Base-by-base conservation (phyloP, 2,888 invertebrate genomes). In the Prenolepis imparis region DNA sequence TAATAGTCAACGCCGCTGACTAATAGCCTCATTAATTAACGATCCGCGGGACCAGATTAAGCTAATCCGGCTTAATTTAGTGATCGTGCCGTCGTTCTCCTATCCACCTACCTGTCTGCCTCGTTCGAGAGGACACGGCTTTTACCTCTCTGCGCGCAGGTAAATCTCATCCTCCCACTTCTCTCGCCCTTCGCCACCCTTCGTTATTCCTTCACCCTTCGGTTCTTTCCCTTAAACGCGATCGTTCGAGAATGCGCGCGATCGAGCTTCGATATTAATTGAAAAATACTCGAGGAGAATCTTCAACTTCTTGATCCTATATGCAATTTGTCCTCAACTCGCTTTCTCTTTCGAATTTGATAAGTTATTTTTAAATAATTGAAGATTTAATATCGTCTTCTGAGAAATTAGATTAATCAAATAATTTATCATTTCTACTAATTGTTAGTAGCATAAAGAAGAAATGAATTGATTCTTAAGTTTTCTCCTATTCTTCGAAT, bases 11-110 rank as follows among this genome's bases (percentile, higher is more conserved):
- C 90, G 91, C 87, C 88, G 89, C 90, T 91, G 90, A 92, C 93
- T 93, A 93, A 93, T 92, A 93, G 93, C 89, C 91, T 90, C 93
- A 91, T 93, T 92, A 93, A 93, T 93, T 93, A 92, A 92, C 92
- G 91, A 92, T 93, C 92, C 89, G 90, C 91, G 87, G 89, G 87
- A 83, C 86, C 92, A 90, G 93, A 92, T 93, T 92, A 92, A 91
- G 82, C 92, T 92, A 92, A 92, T 92, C 92, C 91, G 92, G 89
- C 91, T 93, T 92, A 93, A 93, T 93, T 93, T 93, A 93, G 92
- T 91, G 92, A 92, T 91, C 91, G 91, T 86, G 78, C 86, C 88
- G 87, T 86, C 88, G 90, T 87, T 87, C 87, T 84, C 86, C 83
- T 86, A 86, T 90, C 87, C 87, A 82, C 89, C 90, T 90, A 89